Evolutionary conservation across 2,113 vertebrate species (phyloP).

Genomic region (Odocoileus hemionus): DNA sequence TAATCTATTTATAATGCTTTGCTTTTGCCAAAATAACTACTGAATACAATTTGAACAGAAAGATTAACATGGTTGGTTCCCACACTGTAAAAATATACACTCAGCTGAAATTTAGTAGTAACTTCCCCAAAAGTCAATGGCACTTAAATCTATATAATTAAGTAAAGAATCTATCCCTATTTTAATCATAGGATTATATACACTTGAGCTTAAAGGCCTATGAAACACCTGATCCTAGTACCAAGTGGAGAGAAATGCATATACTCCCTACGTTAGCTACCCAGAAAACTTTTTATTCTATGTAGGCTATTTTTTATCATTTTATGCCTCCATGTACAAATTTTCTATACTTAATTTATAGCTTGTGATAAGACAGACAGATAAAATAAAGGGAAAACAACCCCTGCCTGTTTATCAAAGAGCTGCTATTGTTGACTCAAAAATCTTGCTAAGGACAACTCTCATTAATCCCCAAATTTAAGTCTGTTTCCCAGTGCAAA

Average conservation of each 20-base stretch:
- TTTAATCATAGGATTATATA: constrained; percentile 36
- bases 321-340: background rate
- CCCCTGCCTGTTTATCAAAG: background rate
- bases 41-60: background rate
- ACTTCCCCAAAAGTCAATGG: background rate
- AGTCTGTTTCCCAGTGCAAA: background rate
- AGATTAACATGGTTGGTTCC: background rate
- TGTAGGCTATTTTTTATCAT: background rate
- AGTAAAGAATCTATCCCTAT: constrained; percentile 2
- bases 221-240: background rate
- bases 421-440: background rate
- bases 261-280: background rate
- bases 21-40: background rate
- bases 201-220: background rate
- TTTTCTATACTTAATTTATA: background rate
- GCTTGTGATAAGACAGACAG: background rate
- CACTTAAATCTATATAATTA: constrained; percentile 26
- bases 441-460: background rate
- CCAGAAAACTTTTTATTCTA: background rate
- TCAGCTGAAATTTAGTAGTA: background rate
- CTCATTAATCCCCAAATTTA: background rate
- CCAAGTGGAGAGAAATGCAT: background rate
- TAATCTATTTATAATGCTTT: background rate
- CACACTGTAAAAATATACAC: background rate
- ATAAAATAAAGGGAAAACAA: background rate